Base-by-base conservation (phyloP, 2,888 invertebrate genomes). In the Bombylius major region DNA sequence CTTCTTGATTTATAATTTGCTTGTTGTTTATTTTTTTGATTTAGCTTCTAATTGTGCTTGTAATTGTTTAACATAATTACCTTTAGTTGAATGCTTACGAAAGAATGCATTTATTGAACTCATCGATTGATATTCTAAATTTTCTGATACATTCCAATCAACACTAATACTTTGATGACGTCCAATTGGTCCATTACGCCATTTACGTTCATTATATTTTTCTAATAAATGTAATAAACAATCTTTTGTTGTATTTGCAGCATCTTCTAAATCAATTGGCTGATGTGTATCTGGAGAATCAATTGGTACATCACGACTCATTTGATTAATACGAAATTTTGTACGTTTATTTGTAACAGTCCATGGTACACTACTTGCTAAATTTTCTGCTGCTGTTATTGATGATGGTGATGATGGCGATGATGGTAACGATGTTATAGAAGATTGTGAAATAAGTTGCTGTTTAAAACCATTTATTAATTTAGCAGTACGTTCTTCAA, bases 41-140 rank as follows among this genome's bases (percentile, higher is more conserved):
- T 59, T 62, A 9, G 62, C 55, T 62, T 74, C 71, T 53, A 75
- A 63, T 60, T 73, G 71, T 4, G 70, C 71, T 62, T 70, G 70
- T 46, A 74, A 63, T 42, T 72, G 68, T 57, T 64, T 69, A 0
- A 75, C 70, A 55, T 68, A 66, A 51, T 65, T 64, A 0, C 72
- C 70, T 46, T 62, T 65, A 36, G 66, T 67, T 52, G 80, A 78
- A 69, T 82, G 80, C 60, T 80, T 74, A 73, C 86, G 84, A 70
- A 87, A 89, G 75, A 88, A 89, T 56, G 84, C 85, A 63, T 89
- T 87, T 49, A 89, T 77, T 56, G 89, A 88, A 63, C 85, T 87
- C 77, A 89, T 87, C 9, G 89, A 86, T 64, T 80, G 82, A 66
- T 88, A 84, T 45, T 86, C 87, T 53, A 89, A 75, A 59, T 82